Evolutionary conservation across 2,888 invertebrate species (phyloP).

Genomic region (Petrolisthes cinctipes): DNA sequence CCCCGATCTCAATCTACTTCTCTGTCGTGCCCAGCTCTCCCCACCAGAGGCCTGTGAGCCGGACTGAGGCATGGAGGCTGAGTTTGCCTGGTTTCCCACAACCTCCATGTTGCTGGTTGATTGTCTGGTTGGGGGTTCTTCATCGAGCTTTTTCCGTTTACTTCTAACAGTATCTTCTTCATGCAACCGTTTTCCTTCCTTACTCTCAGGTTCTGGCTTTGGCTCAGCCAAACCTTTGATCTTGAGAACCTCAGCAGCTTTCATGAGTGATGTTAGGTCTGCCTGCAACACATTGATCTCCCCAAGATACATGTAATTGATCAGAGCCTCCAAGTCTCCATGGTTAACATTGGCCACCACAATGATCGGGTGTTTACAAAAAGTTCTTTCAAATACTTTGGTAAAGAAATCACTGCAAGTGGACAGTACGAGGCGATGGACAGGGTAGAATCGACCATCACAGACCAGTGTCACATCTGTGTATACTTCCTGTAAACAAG

Average conservation of each 20-base stretch:
- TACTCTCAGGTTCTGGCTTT: not conserved
- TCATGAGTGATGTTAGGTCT: conserved; percentile 32
- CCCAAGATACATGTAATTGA: conserved; percentile 47
- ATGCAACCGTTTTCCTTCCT: conserved; percentile 1
- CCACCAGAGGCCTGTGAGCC: not conserved
- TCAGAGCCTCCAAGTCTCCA: conserved; percentile 37
- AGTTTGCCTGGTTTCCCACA: not conserved
- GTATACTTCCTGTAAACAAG: conserved; percentile 24
- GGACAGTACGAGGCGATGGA: conserved; percentile 41
- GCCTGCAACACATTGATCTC: conserved; percentile 40
- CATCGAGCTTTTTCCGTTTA: conserved; percentile 25
- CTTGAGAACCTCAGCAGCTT: conserved; percentile 36
- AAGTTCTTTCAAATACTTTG: conserved; percentile 32
- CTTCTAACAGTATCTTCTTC: not conserved
- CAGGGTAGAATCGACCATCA: conserved; percentile 43
- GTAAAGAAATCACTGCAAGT: conserved; percentile 49
- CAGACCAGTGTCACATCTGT: conserved; percentile 43
- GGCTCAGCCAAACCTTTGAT: conserved; percentile 42
- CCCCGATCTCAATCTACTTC: not conserved
- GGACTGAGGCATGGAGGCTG: not conserved
- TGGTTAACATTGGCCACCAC: conserved; percentile 34
- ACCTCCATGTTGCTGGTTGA: not conserved
- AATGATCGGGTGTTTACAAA: conserved; percentile 41
- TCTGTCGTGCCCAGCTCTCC: not conserved
- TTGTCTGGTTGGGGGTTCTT: not conserved